Base-by-base conservation (phyloP, 2,888 invertebrate species). In the Scaeva pyrastri region DNA sequence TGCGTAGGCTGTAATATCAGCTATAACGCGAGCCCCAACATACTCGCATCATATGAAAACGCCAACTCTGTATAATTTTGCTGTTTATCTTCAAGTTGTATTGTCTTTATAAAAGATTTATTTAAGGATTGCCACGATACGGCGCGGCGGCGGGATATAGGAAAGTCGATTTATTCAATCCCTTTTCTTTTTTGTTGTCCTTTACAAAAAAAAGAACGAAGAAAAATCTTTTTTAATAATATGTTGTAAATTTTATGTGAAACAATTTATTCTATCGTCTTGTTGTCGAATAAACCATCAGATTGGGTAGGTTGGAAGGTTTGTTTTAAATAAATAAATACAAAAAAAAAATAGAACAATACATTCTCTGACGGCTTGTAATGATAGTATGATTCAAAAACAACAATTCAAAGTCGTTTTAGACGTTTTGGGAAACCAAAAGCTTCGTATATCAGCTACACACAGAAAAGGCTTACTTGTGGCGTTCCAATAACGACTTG, bases 81-180 rank as follows among this genome's bases (percentile, higher is more conserved):
- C 71, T 83, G 74, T 79, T 79, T 83, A 74, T 79, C 83, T 83
- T 73, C 2, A 1, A 11, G 74, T 39, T 52, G 64, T 79, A 79
- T 83, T 71, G 78, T 83, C 70, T 83, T 79, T 68, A 58, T 23
- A 10, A 45, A 39, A 62, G 79, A 83, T 83, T 83, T 83, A 83
- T 83, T 64, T 56, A 62, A 71, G 64, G 74, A 79, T 83, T 83
- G 64, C 78, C 58, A 39, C 50, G 52, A 31, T 68, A 43, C 41
- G 48, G 45, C 26, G 7, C 26, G 26, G 7, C 7, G 7, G 4
- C 4, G 4, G 26, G 26, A 26, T 26, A 26, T 26, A 6, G 26
- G 7, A 1, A 58, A 79, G 58, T 79, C 31, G 62, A 66, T 78
- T 78, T 78, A 19, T 72, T 16, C 19, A 48, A 50, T 48, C 45